Evolutionary conservation across 2,797 vertebrate species (phyloP).

Genomic region (Amphiprion clarkii): DNA sequence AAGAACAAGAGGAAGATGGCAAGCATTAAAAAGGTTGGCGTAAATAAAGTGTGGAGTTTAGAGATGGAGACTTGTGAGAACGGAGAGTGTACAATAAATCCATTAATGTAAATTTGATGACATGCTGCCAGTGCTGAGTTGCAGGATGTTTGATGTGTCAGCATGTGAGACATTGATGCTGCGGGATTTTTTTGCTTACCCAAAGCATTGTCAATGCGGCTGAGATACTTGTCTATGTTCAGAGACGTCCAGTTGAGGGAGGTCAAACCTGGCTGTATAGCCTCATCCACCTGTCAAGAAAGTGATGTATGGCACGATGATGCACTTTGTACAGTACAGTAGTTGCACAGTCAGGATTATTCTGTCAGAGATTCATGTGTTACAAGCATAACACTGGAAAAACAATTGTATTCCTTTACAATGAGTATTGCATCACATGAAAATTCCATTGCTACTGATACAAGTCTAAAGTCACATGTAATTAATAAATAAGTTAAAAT

Average conservation of each 20-base stretch:
- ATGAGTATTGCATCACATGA: too few species aligned
- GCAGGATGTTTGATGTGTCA: constrained; percentile 27
- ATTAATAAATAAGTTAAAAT: too few species aligned
- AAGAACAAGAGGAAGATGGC: background rate
- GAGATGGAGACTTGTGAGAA: background rate
- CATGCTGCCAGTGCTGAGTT: constrained; percentile 27
- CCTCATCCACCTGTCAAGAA: constrained; percentile 85
- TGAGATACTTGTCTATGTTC: constrained; percentile 91
- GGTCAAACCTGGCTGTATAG: constrained; percentile 90
- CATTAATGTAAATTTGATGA: constrained; percentile 29
- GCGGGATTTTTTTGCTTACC: constrained; percentile 79
- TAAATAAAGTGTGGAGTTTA: background rate
- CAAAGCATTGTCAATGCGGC: constrained; percentile 84
- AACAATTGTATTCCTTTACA: background rate
- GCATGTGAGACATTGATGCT: constrained; percentile 16
- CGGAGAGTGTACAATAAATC: background rate
- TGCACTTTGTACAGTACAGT: constrained; percentile 6
- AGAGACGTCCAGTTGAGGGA: constrained; percentile 93
- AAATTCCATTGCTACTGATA: too few species aligned
- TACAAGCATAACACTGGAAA: background rate
- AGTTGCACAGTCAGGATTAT: background rate
- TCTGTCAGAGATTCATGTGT: background rate
- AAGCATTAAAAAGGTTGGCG: background rate
- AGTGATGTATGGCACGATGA: constrained; percentile 25
- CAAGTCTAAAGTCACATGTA: too few species aligned